phyloP scores from a whole-genome alignment of 2,113 vertebrate species.

The Chlorodrepanis virens region DNA sequence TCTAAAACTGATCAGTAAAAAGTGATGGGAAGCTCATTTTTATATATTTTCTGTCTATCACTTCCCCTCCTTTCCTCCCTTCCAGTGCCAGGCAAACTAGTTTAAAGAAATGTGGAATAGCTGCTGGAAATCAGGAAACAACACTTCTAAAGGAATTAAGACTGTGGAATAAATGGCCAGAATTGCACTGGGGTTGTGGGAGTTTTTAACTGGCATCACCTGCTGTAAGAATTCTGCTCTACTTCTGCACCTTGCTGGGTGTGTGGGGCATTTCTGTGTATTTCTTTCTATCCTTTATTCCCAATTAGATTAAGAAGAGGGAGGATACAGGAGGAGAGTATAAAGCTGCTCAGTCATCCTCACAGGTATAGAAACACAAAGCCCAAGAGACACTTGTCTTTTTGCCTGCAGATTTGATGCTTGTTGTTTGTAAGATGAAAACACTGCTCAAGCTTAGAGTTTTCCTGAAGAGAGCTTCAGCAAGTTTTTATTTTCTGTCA shows the following conservation, averaged over 20 bases:
- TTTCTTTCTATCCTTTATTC: not conserved
- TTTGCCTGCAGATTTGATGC: not conserved
- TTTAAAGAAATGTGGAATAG: not conserved
- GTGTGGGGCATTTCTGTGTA: not conserved
- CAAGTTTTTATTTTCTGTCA: not conserved
- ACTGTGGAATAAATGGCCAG: not conserved
- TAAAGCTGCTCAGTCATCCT: not conserved
- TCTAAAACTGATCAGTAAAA: not conserved
- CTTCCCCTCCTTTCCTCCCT: not conserved
- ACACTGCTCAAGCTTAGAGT: not conserved
- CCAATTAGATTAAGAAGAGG: not conserved
- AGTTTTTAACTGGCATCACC: not conserved
- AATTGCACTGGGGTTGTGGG: not conserved
- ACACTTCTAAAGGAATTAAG: not conserved
- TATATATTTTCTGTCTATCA: not conserved
- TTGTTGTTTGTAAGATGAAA: not conserved
- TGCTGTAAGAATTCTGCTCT: not conserved
- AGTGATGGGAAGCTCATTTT: not conserved
- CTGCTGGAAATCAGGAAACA: not conserved
- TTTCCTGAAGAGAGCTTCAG: not conserved
- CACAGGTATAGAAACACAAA: not conserved
- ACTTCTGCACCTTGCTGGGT: accelerated
- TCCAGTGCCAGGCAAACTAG: not conserved
- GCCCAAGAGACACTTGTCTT: not conserved
- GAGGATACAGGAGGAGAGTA: not conserved